Evolutionary conservation across 2,113 vertebrate species (phyloP), one percentile per base, ranked within the genome.

Genomic region (Anser brachyrhynchus): DNA sequence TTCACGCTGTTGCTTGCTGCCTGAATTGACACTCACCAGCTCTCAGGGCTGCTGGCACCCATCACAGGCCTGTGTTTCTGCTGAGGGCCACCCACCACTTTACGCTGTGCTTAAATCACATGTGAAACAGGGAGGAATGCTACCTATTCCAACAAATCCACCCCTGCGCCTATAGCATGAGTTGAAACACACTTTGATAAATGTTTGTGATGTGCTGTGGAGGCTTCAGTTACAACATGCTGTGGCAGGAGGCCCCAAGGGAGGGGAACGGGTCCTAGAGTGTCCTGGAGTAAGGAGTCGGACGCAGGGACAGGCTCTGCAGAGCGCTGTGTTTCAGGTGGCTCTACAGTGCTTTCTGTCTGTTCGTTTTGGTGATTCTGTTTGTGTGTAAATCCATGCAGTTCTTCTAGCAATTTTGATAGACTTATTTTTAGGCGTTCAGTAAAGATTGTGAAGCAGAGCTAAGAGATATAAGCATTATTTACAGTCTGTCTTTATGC

Each of bases 1-100:
- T 66, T 25, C 5, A 3, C 1, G 0, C 23, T 0, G 1, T 18
- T 57, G 2, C 20, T 72, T 65, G 62, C 19, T 55, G n/a, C 43
- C 61, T 51, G 19, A 12, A 12, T 4, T 29, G 29, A 6, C 1
- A 66, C n/a, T 74, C 17, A 39, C 26, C 85, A 71, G n/a, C 52
- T 58, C 39, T 19, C 52, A 22, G 11, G 41, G 28, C 71, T 88
- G 61, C 75, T 67, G 71, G 29, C 44, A 39, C 7, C 35, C 10
- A 54, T 61, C 3, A 8, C 49, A 67, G 33, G 11, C 31, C 61
- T 2, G 0, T 29, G 20, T 54, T 87, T 31, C 66, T 55, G 5
- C 13, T 59, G 61, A 26, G 64, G 35, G 55, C 71, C 0, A 0
- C 78, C 81, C 57, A 57, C 33, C 7, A 2, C 11, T 33, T 78